Evolutionary conservation across 2,888 invertebrate genomes (phyloP).

Genomic region (Uloborus plumipes): DNA sequence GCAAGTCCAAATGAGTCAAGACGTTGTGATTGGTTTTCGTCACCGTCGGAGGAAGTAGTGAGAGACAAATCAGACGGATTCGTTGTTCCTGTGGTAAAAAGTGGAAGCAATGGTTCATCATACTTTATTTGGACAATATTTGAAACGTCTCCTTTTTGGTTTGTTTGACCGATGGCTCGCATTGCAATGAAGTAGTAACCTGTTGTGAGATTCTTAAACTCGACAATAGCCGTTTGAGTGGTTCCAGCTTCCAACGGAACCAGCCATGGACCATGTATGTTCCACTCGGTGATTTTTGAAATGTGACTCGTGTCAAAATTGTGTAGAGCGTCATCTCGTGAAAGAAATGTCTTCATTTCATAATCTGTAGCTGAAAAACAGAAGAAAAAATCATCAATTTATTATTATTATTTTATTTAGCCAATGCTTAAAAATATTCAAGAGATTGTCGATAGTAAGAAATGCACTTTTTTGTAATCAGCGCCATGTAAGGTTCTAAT

Average conservation of each 20-base stretch:
- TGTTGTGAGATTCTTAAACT: conserved; percentile 29
- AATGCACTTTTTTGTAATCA: no score
- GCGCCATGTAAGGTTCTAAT: no score
- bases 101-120: background rate
- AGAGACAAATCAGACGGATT: no score
- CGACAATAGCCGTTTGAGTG: conserved; percentile 25
- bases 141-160: conserved; percentile 25
- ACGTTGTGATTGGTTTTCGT: no score
- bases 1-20: conserved; percentile 12
- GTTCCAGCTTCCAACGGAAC: conserved; percentile 25
- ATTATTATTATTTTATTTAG: no score
- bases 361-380: conserved; percentile 38
- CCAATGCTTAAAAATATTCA: no score
- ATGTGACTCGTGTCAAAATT: conserved; percentile 17
- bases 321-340: conserved; percentile 20
- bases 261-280: conserved; percentile 34
- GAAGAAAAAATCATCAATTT: no score
- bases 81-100: background rate
- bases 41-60: no score
- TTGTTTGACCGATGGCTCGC: conserved; percentile 2
- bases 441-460: no score
- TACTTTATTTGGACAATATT: conserved; percentile 38
- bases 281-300: conserved; percentile 16
- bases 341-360: conserved; percentile 37
- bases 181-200: conserved; percentile 41